A percentile compares a stretch with the other conserved stretches of the same genome.
These are phyloP conservation scores for Cheilosia vulpina DNA, from an alignment of 2,888 invertebrate species.

Conservation along the genomic window DNA sequence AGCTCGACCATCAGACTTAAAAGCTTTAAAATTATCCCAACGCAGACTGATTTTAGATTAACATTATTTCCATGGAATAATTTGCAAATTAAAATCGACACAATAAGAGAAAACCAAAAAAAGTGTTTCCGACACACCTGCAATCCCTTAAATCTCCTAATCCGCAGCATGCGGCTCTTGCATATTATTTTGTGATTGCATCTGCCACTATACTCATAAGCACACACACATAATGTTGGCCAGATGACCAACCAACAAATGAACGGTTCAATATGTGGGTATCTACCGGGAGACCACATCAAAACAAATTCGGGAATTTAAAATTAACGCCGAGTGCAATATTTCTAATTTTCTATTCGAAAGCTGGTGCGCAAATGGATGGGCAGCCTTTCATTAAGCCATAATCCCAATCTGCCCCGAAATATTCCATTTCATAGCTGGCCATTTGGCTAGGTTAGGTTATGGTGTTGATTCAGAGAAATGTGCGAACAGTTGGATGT, in stretches of 20 bases:
- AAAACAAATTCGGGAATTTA: constrained; percentile 22
- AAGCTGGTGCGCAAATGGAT: constrained; percentile 16
- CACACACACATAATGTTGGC: not conserved
- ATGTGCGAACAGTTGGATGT: not conserved
- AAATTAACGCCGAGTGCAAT: constrained; percentile 35
- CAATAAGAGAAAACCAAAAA: not conserved
- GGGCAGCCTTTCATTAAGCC: constrained; percentile 14
- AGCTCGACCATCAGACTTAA: not conserved
- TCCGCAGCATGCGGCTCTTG: not conserved
- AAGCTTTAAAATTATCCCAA: not conserved
- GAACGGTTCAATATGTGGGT: not conserved
- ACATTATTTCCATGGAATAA: constrained; percentile 2
- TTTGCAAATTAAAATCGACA: constrained; percentile 3
- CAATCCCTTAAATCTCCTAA: not conserved
- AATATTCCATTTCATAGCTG: not conserved
- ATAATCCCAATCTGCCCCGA: not conserved
- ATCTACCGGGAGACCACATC: constrained; percentile 6
- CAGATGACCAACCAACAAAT: not conserved
- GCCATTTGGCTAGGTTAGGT: not conserved
- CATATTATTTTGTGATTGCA: constrained; percentile 5
- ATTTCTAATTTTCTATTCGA: constrained; percentile 29
- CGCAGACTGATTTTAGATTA: not conserved
- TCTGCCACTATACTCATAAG: not conserved
- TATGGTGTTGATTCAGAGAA: not conserved
- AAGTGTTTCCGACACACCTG: not conserved